Evolutionary conservation across 2,113 vertebrate species (phyloP), one percentile per base, ranked within the genome.

Genomic region (Climacteris rufus): DNA sequence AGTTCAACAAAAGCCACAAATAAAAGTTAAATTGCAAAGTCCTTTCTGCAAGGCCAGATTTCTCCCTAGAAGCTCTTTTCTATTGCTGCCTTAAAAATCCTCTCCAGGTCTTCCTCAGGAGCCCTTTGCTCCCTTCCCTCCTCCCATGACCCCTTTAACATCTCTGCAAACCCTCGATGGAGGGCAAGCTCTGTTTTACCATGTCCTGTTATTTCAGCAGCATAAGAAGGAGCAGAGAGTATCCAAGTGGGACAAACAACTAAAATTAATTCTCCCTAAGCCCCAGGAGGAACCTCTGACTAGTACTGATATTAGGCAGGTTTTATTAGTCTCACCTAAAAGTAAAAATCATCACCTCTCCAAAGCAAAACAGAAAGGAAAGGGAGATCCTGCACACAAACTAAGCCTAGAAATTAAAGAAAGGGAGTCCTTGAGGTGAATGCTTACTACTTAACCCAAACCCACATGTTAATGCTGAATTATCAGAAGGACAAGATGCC

Each of bases 1-100:
- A 10, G 6, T 71, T 94, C 91, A 92, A 71, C 40, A 75, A 90
- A 93, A 92, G 83, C 81, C 91, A 93, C 93, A 84, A 94, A 90
- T 78, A 71, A 71, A 90, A 92, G 59, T 64, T 63, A 92, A 87
- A 93, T 11, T 66, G 33, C 47, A 63, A 75, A 93, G 30, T 66
- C 57, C 63, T 69, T 85, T 72, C 65, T 82, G 78, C 61, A 83
- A 84, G 30, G 74, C 74, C 74, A 89, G 53, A 59, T 71, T 93
- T 71, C 87, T 89, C 77, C 49, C 39, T 68, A 82, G 33, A 66
- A 91, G 52, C 20, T 45, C 42, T 71, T 87, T 78, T 50, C 78
- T 75, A 8, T 0, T 66, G 24, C 44, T 75, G 84, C 78, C 56
- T 90, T 71, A 56, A 93, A 94, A 91, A 52, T n/a, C 44, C 31